Base-by-base conservation (phyloP, 2,797 vertebrate genomes). In the Onychomys torridus region DNA sequence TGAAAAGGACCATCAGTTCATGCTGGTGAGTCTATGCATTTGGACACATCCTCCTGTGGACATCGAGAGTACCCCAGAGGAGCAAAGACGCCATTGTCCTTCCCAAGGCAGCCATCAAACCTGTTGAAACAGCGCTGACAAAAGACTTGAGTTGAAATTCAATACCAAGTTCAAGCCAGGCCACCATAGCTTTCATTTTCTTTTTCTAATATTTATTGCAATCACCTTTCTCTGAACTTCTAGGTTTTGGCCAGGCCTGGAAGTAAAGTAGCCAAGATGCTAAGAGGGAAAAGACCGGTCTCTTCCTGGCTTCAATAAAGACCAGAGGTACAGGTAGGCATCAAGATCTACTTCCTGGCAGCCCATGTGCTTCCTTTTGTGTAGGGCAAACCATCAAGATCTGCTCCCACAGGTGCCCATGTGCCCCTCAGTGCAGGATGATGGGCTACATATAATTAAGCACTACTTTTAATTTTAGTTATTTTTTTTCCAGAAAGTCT, bases 41-140 rank as follows among this genome's bases (percentile, higher is more conserved):
- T 23, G 14, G 32, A 57, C 6, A 49, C 0, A 3, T 0, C 17
- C 40, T 19, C 46, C 29, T 21, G 0, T 1, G 10, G 29, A 77
- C 3, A 8, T 21, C 21, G 1, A 40, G 10, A 14, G 9, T 37
- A 5, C 67, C 43, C 1, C 2, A 17, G 46, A 11, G 57, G 63
- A 63, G 6, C 1, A 1, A 17, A 1, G 25, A 14, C 2, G 3
- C 21, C 2, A 25, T 27, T 52, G 0, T 4, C 29, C 17, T 67
- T 4, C 37, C 1, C 27, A 1, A 23, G 29, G 34, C 55, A 49
- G 76, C 40, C 13, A 1, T 16, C 3, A 71, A 34, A 37, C 65
- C 83, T 61, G 59, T 1, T n/a, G 67, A 40, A 87, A 37, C 52
- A 5, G 3, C 17, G 23, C 59, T 16, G 78, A 40, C 12, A 2